phyloP scores from a whole-genome alignment of 2,113 vertebrate genomes.

The Pseudopodoces humilis region DNA sequence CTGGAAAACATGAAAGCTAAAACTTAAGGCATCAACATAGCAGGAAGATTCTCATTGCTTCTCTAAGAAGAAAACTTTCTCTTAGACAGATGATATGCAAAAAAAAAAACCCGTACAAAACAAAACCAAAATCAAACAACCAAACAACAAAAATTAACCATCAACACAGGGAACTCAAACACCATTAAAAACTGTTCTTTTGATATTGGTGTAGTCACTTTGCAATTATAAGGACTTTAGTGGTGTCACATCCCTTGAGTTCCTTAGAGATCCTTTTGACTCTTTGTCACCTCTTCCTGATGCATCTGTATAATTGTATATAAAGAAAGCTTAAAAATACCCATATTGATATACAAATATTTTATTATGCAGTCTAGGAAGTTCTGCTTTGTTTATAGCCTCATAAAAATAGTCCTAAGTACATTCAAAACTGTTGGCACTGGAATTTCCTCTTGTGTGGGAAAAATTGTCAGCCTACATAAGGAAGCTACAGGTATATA shows the following conservation, averaged over 20 bases:
- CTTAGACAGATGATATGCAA: neutral
- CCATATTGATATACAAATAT: neutral
- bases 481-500: neutral
- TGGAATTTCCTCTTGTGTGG: neutral
- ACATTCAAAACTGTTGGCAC: neutral
- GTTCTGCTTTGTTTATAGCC: neutral
- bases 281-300: slow-evolving; percentile 52
- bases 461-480: neutral
- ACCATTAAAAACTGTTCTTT: slow-evolving; percentile 58
- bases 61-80: neutral
- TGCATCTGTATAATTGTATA: slow-evolving; percentile 52
- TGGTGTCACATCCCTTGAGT: slow-evolving; percentile 47
- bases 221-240: slow-evolving; percentile 56
- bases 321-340: neutral
- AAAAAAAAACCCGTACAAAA: neutral
- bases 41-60: neutral
- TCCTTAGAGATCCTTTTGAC: slow-evolving; percentile 35
- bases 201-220: slow-evolving; percentile 44
- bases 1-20: neutral
- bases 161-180: neutral
- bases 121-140: neutral
- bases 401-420: neutral
- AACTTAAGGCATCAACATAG: neutral
- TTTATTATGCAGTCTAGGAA: neutral
- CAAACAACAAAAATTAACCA: neutral